Base-by-base conservation (phyloP, 1,140 invertebrate species). In the Camponotus vicinus region DNA sequence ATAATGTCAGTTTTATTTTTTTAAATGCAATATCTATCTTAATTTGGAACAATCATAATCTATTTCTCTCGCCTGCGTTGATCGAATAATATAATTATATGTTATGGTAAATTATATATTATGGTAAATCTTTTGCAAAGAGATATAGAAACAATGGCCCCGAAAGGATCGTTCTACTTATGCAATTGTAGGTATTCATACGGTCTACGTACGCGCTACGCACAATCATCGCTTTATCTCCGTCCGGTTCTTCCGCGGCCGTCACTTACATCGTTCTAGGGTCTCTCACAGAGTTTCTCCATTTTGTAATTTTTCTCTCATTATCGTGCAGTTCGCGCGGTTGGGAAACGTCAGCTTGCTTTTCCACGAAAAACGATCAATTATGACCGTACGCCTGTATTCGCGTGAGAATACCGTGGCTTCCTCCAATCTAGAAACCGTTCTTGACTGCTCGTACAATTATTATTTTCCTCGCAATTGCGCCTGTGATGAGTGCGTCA, bases 361-460 rank as follows among this genome's bases (percentile, higher is more conserved):
- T 82, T 82, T 82, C 79, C 79, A 52, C 67, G 79, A 61, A 82
- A 82, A 82, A 18, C 67, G 55, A 82, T 82, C 67, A 82, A 71
- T 61, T 71, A 82, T 18, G 18, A 42, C 11, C 27, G 8, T 13
- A 21, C 18, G 42, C 5, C 3, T 18, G 27, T 49, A 40, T 21
- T 13, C 37, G 64, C 49, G 67, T 73, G 78, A 71, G 78, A 82
- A 82, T 42, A 79, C 1, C 8, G 45, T 55, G 34, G n/a, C 21
- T 71, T 42, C 52, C 32, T 18, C 40, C 18, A 18, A 82, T 71
- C 52, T 70, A 42, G 78, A 82, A 71, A 82, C 52, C 45, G 59
- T 52, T 66, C 61, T 32, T 32, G n/a, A 34, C 42, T 18, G 15
- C 15, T 21, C 63, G 61, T 18, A 9, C 76, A 18, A 78, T 78